Evolutionary conservation across 2,888 invertebrate species (phyloP).

Genomic region (Agapostemon virescens): DNA sequence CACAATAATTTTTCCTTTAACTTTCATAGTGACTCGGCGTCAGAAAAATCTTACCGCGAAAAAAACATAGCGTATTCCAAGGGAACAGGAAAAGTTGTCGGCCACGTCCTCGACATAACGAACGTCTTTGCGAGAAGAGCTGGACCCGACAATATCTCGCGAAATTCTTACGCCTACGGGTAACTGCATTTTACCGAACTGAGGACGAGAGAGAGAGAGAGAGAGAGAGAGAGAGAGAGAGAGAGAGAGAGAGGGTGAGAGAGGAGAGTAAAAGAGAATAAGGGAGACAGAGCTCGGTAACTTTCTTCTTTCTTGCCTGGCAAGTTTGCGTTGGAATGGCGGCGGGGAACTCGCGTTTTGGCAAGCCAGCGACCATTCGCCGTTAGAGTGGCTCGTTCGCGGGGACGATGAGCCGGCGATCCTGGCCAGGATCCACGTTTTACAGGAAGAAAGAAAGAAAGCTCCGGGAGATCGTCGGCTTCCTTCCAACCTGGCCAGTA

Average conservation of each 20-base stretch:
- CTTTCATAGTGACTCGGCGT: neutral
- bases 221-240: neutral
- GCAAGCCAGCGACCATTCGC: slow-evolving; percentile 43
- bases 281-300: slow-evolving; percentile 11
- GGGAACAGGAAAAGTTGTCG: neutral
- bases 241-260: too few species aligned
- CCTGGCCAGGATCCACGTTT: slow-evolving; percentile 45
- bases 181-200: slow-evolving; percentile 14
- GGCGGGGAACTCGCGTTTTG: slow-evolving; percentile 36
- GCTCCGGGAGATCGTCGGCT: slow-evolving; percentile 1
- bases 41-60: neutral
- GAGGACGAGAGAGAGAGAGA: neutral
- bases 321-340: slow-evolving; percentile 35
- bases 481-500: slow-evolving; percentile 13
- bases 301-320: slow-evolving; percentile 28
- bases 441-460: slow-evolving; percentile 1
- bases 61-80: neutral
- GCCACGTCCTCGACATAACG: slow-evolving; percentile 2
- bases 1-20: neutral
- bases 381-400: slow-evolving; percentile 49
- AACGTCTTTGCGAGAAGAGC: slow-evolving; percentile 3
- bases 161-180: slow-evolving; percentile 38
- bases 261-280: neutral
- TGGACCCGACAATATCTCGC: slow-evolving; percentile 1
- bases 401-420: slow-evolving; percentile 36